Percentiles rank a stretch among this genome's conserved stretches.
These are phyloP conservation scores for Notechis scutatus DNA, from an alignment of 2,113 vertebrate genomes.

Conservation along the genomic window DNA sequence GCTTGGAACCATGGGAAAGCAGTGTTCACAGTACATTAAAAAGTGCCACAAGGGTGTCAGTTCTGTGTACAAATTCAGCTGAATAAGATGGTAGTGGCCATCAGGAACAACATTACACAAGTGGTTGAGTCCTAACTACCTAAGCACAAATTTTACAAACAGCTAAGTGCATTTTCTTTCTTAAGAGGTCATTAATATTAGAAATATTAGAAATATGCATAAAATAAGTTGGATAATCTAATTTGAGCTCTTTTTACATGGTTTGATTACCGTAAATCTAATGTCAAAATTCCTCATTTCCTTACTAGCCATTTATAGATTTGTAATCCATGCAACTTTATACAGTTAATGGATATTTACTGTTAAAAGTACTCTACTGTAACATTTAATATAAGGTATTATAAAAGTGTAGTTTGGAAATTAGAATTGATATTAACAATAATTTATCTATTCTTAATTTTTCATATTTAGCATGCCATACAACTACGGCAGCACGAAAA, in stretches of 20 bases:
- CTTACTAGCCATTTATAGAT: background rate
- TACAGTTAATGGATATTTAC: background rate
- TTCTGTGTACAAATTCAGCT: background rate
- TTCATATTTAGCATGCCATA: background rate
- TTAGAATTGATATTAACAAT: background rate
- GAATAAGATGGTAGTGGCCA: background rate
- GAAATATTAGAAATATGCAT: background rate
- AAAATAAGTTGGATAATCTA: background rate
- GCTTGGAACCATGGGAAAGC: background rate
- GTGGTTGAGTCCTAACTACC: background rate
- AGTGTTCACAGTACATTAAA: background rate
- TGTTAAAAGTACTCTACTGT: background rate
- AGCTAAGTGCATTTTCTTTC: background rate
- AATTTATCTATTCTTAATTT: background rate
- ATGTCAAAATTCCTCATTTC: background rate
- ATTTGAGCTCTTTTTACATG: background rate
- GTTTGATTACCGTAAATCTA: background rate
- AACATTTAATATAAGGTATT: background rate
- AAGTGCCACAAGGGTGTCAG: background rate
- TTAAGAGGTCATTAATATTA: accelerated
- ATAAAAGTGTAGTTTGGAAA: background rate
- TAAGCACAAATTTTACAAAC: background rate
- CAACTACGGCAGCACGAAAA: background rate
- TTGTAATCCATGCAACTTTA: background rate
- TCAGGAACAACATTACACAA: background rate